phyloP scores from a whole-genome alignment of 2,888 invertebrate species.

The Pyrocoelia pectoralis region DNA sequence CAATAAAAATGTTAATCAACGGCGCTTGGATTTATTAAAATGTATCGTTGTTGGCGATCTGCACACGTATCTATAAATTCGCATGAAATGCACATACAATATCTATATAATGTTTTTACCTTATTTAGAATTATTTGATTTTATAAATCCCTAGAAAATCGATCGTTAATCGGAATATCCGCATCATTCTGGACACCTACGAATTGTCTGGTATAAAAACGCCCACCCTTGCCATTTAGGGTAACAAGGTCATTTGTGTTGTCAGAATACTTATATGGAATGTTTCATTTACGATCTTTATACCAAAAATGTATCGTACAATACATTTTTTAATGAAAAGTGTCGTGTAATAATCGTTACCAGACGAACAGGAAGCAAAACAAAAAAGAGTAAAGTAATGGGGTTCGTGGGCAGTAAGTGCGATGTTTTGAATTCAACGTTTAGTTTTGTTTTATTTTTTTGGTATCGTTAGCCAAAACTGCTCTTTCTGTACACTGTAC shows the following conservation, averaged over 20 bases:
- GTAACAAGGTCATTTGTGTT: conserved; percentile 31
- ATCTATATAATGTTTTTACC: neutral
- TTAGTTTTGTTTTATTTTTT: too few species aligned
- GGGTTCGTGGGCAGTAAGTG: too few species aligned
- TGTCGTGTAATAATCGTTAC: too few species aligned
- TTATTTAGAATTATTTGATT: neutral
- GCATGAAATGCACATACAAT: too few species aligned
- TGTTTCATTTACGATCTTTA: neutral
- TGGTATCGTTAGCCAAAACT: too few species aligned
- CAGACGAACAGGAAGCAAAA: too few species aligned
- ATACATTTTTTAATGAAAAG: too few species aligned
- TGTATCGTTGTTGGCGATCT: neutral
- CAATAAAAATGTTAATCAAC: conserved; percentile 6
- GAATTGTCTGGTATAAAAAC: conserved; percentile 16
- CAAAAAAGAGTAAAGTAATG: too few species aligned
- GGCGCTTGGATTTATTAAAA: conserved; percentile 6
- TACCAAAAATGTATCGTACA: neutral
- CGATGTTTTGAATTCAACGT: too few species aligned
- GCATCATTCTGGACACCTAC: conserved; percentile 16
- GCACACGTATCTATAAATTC: neutral
- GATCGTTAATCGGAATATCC: neutral
- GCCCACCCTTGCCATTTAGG: conserved; percentile 23
- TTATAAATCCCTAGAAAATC: neutral
- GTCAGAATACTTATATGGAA: conserved; percentile 11
- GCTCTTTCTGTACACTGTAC: too few species aligned